Evolutionary conservation across 1,140 invertebrate species (phyloP), one percentile per base, ranked within the genome.

Genomic region (Ditylenchus dipsaci): DNA sequence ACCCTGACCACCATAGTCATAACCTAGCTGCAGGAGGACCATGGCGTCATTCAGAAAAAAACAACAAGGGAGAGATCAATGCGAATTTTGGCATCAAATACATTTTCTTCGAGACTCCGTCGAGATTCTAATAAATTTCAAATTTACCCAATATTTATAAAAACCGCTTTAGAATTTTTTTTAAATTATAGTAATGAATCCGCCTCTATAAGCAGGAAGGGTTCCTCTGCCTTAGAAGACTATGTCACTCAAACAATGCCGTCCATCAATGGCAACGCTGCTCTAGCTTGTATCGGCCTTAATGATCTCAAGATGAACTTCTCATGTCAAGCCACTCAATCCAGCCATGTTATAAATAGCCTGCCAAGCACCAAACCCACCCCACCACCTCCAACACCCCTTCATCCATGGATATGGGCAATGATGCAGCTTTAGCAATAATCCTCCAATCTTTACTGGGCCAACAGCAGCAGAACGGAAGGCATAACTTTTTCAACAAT

Each of bases 221-320:
- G 75, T 29, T 78, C 76, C 8, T 63, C 76, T n/a, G 76, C 60
- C 15, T 56, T 76, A 19, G 76, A 76, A 42, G 76, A 76, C 19
- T 76, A 77, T 33, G 71, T 72, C 29, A 62, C 63, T 23, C 77
- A 78, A 43, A 76, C 69, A 13, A 58, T 77, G 23, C 76, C 66
- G 0, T 68, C 63, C n/a, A 73, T 78, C 19, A 61, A 61, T 13
- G 59, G 27, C 29, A 61, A n/a, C 13, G 59, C 59, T 3, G 59
- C 27, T 3, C n/a, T 61, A 8, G 27, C 59, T 19, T 19, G 38
- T 13, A 61, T 61, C 19, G 59, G 59, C n/a, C 59, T 61, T 8
- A 21, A 61, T 8, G 59, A 61, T 29, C 38, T 61, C 38, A 61
- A 61, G 13, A n/a, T 61, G 3, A 3, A 61, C 38, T 61, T 30